phyloP scores from a whole-genome alignment of 2,113 vertebrate genomes.

The Clarias magur region DNA sequence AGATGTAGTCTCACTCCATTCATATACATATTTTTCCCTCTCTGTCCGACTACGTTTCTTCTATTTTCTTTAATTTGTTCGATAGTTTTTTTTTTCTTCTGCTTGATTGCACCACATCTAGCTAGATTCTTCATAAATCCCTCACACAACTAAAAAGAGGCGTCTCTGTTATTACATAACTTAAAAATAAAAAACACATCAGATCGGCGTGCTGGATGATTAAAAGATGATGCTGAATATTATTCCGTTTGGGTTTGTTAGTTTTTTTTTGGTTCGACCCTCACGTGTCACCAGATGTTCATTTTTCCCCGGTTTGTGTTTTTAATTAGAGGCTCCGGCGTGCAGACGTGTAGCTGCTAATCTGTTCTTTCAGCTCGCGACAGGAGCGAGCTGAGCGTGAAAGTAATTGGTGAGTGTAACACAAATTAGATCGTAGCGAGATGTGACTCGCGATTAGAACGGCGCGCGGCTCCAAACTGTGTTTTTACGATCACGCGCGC shows the following conservation, averaged over 20 bases:
- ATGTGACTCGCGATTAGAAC: conserved; percentile 71
- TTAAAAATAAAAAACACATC: not conserved
- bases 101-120: no score
- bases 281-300: conserved; percentile 59
- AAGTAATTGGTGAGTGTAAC: conserved; percentile 76
- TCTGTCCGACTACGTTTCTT: no score
- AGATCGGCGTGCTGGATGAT: not conserved
- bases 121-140: not conserved
- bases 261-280: not conserved
- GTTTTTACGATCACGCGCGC: conserved; percentile 59
- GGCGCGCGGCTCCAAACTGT: conserved; percentile 65
- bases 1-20: no score
- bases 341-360: conserved; percentile 70
- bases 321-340: conserved; percentile 72
- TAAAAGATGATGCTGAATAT: conserved; percentile 3
- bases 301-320: conserved; percentile 69
- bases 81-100: no score
- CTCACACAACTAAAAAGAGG: not conserved
- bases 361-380: conserved; percentile 75
- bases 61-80: no score
- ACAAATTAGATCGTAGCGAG: conserved; percentile 76
- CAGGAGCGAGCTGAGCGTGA: conserved; percentile 72
- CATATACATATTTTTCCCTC: no score
- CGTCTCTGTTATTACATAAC: not conserved
- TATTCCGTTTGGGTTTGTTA: not conserved